Evolutionary conservation across 2,797 vertebrate species (phyloP), one percentile per base, ranked within the genome.

Genomic region (Chelon auratus): DNA sequence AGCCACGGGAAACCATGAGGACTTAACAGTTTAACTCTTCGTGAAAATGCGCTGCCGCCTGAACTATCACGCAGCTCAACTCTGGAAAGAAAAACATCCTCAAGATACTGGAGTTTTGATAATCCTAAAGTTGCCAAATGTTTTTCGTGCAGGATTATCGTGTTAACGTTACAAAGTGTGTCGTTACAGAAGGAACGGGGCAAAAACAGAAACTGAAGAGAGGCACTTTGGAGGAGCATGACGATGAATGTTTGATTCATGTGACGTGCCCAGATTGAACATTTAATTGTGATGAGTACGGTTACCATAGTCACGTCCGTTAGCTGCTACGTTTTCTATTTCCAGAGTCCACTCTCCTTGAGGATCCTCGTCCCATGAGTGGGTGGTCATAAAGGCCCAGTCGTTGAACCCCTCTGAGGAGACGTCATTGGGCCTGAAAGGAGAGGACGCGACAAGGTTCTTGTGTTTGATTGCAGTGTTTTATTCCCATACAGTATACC

Each of bases 311-410:
- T 94, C 94, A 58, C 61, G 91, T 63, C 87, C 92, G 68, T 89
- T 88, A 67, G 82, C 78, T 1, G 87, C 87, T 0, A 87, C 74
- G 69, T 97, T 99, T 84, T 98, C 97, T 0, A 98, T 95, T 88
- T 97, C 96, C 72, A 99, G 91, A 59, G 94, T 93, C 97, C 97
- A 99, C 50, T 98, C 97, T 59, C 98, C 97, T 0, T 94, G 89
- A 3, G 97, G 96, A 63, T 98, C 95, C 88, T 99, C 98, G 0
- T 97, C 97, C 98, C 98, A 99, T 0, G 96, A 96, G 83, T 99
- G 98, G 0, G 97, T 99, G 0, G 95, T 97, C 98, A 99, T 99
- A 81, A 99, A 99, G 24, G 97, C 96, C 98, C 98, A 99, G 87
- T 99, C 97, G 0, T 94, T 97, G 87, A 99, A 99, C 42, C 98